Evolutionary conservation across 2,113 vertebrate genomes (phyloP).

Genomic region (Trichechus manatus): DNA sequence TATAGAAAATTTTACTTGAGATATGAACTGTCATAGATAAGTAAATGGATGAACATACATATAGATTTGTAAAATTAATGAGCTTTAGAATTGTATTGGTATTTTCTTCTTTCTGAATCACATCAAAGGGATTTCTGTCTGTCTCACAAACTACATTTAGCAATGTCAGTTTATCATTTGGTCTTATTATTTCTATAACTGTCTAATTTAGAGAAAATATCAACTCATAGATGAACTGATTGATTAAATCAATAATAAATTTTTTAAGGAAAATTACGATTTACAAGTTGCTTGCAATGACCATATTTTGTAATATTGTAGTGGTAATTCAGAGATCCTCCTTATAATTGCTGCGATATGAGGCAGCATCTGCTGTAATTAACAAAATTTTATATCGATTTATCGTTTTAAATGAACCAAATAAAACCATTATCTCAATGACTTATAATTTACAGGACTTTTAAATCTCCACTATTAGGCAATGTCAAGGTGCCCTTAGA

Average conservation of each 20-base stretch:
- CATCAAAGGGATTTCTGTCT: conserved; percentile 46
- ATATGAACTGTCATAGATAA: conserved; percentile 15
- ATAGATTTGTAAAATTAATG: background rate
- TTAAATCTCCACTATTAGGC: conserved; percentile 71
- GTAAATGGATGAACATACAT: background rate
- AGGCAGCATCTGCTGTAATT: conserved; percentile 47
- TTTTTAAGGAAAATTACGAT: conserved; percentile 62
- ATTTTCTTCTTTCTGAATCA: conserved; percentile 13
- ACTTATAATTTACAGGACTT: conserved; percentile 72
- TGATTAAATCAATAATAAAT: conserved; percentile 60
- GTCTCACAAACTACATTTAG: conserved; percentile 27
- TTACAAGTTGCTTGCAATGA: background rate
- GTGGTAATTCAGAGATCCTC: conserved; percentile 1
- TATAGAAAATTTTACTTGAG: conserved; percentile 52
- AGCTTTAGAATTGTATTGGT: background rate
- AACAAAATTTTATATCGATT: conserved; percentile 68
- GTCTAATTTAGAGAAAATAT: conserved; percentile 59
- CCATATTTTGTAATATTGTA: conserved; percentile 47
- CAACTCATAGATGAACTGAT: background rate
- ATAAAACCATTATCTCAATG: conserved; percentile 73
- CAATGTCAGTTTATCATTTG: conserved; percentile 50
- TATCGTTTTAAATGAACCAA: conserved; percentile 70
- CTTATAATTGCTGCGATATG: conserved; percentile 27
- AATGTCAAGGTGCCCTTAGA: conserved; percentile 78
- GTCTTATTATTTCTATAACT: conserved; percentile 49